Base-by-base conservation (phyloP, 2,888 invertebrate species). In the Mythimna ferrago region DNA sequence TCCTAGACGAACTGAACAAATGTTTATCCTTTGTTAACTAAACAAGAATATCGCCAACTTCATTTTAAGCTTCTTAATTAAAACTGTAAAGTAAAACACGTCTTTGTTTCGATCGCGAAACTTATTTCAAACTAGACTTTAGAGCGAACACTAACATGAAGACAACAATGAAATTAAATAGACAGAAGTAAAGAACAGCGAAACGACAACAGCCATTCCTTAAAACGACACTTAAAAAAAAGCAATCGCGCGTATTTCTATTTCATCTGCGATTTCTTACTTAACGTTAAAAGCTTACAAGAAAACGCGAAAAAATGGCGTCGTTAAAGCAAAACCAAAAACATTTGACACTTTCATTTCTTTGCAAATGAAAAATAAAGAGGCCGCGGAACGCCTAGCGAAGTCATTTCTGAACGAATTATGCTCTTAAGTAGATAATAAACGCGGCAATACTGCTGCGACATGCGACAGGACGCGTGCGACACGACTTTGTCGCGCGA, bases 401-500 rank as follows among this genome's bases (percentile, higher is more conserved):
- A 78, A 86, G 83, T 83, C 85, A 86, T 87, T 86, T 69, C 82
- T 81, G 76, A 86, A 87, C 78, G 81, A 86, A 86, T 86, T 84
- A 84, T 86, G 72, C 65, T 84, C 81, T 76, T 87, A 79, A 86
- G 88, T 87, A 84, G 88, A 82, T 86, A 86, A 83, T 87, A 86
- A 86, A 86, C 75, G 85, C 67, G 64, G 75, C 64, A 76, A 81
- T 77, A 77, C 67, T 56, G 67, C 79, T 41, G 76, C 71, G 73
- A 85, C 85, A 84, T 63, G 76, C 84, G 76, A 75, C 77, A 71
- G 60, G 62, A 64, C 66, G 66, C 69, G 73, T 76, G 72, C 72
- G 73, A 80, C 74, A 58, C 66, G 73, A 85, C 64, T 78, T 66
- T 62, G 77, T 76, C 75, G 73, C 70, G 71, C 74, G 61, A 73